Conservation (phyloP, 2,797 vertebrate species). For the Huso huso region DNA sequence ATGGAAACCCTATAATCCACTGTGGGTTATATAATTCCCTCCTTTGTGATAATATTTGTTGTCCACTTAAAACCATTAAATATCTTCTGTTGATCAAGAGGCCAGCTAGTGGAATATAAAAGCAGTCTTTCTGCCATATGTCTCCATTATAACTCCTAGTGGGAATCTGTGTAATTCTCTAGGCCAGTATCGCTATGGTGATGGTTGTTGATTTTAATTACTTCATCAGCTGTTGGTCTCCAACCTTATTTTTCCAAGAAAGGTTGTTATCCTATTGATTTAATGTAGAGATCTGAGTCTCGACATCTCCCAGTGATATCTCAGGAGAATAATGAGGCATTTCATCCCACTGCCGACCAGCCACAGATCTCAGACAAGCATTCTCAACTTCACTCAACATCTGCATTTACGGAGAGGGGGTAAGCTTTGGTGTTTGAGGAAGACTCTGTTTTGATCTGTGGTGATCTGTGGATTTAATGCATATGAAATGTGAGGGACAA, state of each 20-base stretch:
- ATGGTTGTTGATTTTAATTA: neutral
- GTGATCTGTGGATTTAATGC: neutral
- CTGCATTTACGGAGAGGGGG: neutral
- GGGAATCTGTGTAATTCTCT: no score
- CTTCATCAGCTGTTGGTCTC: neutral
- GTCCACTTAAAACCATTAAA: no score
- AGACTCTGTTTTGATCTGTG: no score
- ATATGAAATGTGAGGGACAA: neutral
- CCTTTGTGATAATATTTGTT: no score
- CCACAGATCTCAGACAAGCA: neutral
- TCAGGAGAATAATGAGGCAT: neutral
- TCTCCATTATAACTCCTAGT: no score
- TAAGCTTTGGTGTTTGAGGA: no score
- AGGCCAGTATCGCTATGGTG: no score
- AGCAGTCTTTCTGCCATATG: no score
- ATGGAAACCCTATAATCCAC: no score
- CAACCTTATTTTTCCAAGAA: neutral
- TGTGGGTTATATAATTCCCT: no score
- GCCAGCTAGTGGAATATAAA: no score
- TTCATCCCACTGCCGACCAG: neutral
- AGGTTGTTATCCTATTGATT: slow-evolving; percentile 4
- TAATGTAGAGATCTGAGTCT: neutral
- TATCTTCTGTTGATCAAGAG: no score
- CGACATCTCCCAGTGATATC: neutral
- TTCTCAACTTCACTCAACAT: neutral